Percentiles rank a stretch among this genome's conserved stretches.
phyloP scores from a whole-genome alignment of 1,140 invertebrate species.

The Hyles euphorbiae region DNA sequence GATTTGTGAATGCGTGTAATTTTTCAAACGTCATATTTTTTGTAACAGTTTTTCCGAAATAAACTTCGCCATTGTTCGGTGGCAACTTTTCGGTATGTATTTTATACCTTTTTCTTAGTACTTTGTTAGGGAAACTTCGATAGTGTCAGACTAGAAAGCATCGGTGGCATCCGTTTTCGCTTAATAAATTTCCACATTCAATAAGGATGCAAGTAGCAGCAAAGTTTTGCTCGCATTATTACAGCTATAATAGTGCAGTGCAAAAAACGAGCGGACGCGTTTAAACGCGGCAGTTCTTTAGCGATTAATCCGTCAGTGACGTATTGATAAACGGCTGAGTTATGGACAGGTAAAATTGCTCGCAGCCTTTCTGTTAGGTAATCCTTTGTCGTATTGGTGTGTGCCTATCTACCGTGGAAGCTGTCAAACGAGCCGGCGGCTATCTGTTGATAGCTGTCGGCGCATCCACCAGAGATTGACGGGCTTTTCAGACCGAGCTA shows the following conservation, averaged over 20 bases:
- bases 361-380: slow-evolving; percentile 33
- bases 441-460: slow-evolving; percentile 42
- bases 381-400: slow-evolving; percentile 41
- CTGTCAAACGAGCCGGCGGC: slow-evolving; percentile 31
- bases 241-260: neutral
- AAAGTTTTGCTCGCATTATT: slow-evolving; percentile 4
- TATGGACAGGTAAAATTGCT: slow-evolving; percentile 36
- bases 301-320: slow-evolving; percentile 6
- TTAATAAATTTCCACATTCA: slow-evolving; percentile 36
- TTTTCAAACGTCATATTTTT: slow-evolving; percentile 75
- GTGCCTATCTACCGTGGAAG: slow-evolving; percentile 21
- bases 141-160: slow-evolving; percentile 48
- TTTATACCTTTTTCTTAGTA: slow-evolving; percentile 53
- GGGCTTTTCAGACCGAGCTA: slow-evolving; percentile 27
- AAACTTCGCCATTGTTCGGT: slow-evolving; percentile 66
- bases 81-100: slow-evolving; percentile 61
- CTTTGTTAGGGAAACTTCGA: slow-evolving; percentile 58
- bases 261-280: slow-evolving; percentile 7
- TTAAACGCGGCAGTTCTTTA: slow-evolving; percentile 14
- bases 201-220: slow-evolving; percentile 23
- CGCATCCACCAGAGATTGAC: slow-evolving; percentile 33
- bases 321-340: slow-evolving; percentile 26
- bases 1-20: slow-evolving; percentile 75
- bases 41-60: slow-evolving; percentile 65
- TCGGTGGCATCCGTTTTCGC: slow-evolving; percentile 33